Conservation (phyloP, 1,140 invertebrate genomes). For the Papilio xuthus region DNA sequence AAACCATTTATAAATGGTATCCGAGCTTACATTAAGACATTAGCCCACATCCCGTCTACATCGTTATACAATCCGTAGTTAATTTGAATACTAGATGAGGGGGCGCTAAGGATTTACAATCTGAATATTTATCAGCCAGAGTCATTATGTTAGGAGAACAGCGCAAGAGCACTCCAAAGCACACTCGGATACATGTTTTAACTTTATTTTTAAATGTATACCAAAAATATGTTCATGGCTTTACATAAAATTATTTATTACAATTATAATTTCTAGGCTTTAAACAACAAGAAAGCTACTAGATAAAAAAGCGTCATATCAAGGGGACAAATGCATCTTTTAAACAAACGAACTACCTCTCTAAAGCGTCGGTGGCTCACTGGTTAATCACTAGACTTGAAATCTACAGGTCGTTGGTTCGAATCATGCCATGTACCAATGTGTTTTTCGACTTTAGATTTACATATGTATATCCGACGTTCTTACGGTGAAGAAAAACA, state of each 20-base stretch:
- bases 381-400: no score
- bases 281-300: neutral
- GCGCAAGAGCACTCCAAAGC: constrained; percentile 9
- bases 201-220: neutral
- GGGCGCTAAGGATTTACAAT: constrained; percentile 34
- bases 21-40: constrained; percentile 15
- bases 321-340: no score
- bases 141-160: constrained; percentile 27
- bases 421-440: no score
- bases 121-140: constrained; percentile 26
- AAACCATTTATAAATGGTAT: neutral
- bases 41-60: constrained; percentile 30
- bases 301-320: no score
- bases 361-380: no score
- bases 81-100: constrained; percentile 35
- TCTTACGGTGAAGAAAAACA: no score
- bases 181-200: constrained; percentile 3
- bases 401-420: no score
- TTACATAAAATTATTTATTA: neutral
- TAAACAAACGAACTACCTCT: no score
- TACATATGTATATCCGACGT: no score
- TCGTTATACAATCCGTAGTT: constrained; percentile 32
- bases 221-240: neutral
- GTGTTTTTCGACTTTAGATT: no score
- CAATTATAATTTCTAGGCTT: neutral